A percentile compares a stretch with the other conserved stretches of the same genome.
These are phyloP conservation scores for Cyphomyrus plagiostoma DNA, from an alignment of 2,113 vertebrate genomes.

Conservation along the genomic window DNA sequence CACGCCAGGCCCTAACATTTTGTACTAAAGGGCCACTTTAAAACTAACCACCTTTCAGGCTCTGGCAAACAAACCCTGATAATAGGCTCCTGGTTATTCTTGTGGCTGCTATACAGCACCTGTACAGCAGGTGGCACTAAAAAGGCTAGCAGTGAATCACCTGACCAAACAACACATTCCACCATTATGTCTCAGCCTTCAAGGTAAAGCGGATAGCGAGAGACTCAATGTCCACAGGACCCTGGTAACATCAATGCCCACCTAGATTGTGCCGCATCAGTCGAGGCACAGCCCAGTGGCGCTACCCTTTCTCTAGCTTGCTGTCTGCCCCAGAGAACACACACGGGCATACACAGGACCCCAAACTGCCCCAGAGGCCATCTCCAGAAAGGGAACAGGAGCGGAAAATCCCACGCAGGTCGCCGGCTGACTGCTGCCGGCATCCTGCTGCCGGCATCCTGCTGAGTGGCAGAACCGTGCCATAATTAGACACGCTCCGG, in stretches of 20 bases:
- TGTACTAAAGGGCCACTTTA: neutral
- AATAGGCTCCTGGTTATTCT: neutral
- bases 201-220: neutral
- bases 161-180: neutral
- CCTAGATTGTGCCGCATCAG: neutral
- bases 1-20: neutral
- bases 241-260: neutral
- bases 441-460: neutral
- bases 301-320: neutral
- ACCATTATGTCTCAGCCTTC: neutral
- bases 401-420: neutral
- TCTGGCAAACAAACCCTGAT: neutral
- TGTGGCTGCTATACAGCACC: neutral
- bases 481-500: constrained; percentile 14
- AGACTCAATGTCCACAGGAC: neutral
- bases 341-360: neutral
- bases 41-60: neutral
- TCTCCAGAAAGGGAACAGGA: neutral
- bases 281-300: neutral
- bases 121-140: neutral
- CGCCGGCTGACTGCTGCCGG: neutral
- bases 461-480: neutral
- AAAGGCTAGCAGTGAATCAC: neutral
- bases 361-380: neutral
- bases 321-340: neutral